A percentile compares a stretch with the other conserved stretches of the same genome.
Conservation (phyloP, 2,113 vertebrate species). For the Anoura caudifer region DNA sequence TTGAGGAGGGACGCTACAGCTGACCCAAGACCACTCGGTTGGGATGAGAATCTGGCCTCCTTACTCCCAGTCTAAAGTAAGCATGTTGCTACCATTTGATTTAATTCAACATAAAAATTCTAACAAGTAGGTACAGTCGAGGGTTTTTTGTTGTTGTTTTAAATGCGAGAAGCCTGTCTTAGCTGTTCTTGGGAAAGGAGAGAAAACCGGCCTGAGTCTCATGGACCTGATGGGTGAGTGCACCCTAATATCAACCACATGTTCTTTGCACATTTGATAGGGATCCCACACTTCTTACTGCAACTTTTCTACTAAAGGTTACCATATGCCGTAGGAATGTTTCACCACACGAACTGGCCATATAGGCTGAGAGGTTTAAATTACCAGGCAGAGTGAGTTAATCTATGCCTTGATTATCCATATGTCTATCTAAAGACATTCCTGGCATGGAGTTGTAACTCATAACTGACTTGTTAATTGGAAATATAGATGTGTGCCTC, state of each 20-base stretch:
- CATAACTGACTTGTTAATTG: conserved; percentile 32
- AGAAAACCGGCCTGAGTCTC: neutral
- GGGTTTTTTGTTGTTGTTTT: neutral
- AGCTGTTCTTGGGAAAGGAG: neutral
- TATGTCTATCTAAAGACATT: conserved; percentile 48
- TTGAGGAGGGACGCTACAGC: neutral
- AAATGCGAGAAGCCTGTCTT: neutral
- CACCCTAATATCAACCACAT: conserved; percentile 56
- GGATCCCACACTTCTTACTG: conserved; percentile 43
- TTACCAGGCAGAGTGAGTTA: conserved; percentile 58
- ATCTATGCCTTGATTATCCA: conserved; percentile 66
- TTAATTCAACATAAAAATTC: conserved; percentile 7
- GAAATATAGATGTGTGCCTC: conserved; percentile 26
- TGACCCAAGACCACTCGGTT: neutral
- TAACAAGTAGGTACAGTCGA: neutral
- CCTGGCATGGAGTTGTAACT: conserved; percentile 51
- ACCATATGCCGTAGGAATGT: conserved; percentile 67
- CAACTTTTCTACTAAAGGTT: conserved; percentile 53
- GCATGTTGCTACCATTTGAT: neutral
- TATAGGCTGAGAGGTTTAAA: conserved; percentile 56
- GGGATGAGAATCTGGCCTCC: neutral
- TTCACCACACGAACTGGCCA: conserved; percentile 9
- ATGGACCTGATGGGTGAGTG: neutral
- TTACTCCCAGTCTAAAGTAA: neutral
- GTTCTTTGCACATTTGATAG: conserved; percentile 21